Conservation (phyloP, 2,888 invertebrate species). For the Trichogramma evanescens region DNA sequence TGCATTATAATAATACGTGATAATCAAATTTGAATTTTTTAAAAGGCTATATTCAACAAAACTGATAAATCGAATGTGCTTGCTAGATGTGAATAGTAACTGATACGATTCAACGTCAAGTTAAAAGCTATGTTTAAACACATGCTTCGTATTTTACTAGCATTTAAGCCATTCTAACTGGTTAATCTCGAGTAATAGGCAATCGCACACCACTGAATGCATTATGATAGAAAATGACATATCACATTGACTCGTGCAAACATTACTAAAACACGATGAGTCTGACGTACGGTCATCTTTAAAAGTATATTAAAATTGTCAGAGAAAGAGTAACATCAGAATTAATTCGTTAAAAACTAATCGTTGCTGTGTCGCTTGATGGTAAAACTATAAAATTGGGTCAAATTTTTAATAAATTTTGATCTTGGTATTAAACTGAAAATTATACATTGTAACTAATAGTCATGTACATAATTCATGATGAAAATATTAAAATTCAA, state of each 20-base stretch:
- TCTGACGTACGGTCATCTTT: slow-evolving; percentile 13
- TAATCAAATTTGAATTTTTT: too few relatives aligned
- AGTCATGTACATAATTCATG: slow-evolving; percentile 3
- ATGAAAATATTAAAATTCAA: not conserved
- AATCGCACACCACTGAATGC: slow-evolving; percentile 40
- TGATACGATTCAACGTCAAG: too few relatives aligned
- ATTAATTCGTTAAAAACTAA: not conserved
- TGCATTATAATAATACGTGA: not conserved
- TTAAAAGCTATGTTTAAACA: too few relatives aligned
- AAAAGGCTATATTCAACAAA: too few relatives aligned
- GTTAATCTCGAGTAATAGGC: slow-evolving; percentile 20
- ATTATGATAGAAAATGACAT: slow-evolving; percentile 17
- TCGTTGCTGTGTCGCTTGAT: slow-evolving; percentile 14
- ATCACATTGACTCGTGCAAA: slow-evolving; percentile 19
- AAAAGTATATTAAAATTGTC: too few relatives aligned
- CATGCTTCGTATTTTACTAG: too few relatives aligned
- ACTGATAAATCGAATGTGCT: too few relatives aligned
- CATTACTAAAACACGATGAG: slow-evolving; percentile 12
- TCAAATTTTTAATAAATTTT: not conserved
- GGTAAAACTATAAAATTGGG: too few relatives aligned
- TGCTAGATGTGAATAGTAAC: too few relatives aligned
- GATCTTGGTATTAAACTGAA: slow-evolving; percentile 9
- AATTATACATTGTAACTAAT: slow-evolving; percentile 15
- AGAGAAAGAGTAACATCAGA: too few relatives aligned
- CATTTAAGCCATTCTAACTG: too few relatives aligned